A percentile compares a stretch with the other conserved stretches of the same genome.
phyloP scores from a whole-genome alignment of 2,113 vertebrate genomes.

The Narcine bancroftii region DNA sequence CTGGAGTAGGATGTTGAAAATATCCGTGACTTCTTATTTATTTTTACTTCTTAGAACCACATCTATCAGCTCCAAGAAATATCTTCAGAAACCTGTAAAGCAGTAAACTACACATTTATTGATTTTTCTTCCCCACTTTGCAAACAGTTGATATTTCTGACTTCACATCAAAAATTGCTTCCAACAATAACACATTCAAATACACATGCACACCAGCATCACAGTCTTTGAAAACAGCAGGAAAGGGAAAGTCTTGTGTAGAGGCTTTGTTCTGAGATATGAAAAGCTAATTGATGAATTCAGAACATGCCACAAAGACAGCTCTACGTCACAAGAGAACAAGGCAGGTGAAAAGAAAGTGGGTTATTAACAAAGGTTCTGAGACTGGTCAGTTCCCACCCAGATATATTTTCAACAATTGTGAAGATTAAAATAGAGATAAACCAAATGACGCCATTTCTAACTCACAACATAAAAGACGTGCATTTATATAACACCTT shows the following conservation, averaged over 20 bases:
- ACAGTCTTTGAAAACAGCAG: background rate
- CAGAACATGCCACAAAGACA: background rate
- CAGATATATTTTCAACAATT: background rate
- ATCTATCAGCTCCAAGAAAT: background rate
- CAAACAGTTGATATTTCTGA: background rate
- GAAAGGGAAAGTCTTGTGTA: background rate
- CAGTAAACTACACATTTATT: background rate
- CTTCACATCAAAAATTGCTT: background rate
- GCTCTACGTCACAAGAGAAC: background rate
- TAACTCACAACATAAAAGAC: background rate
- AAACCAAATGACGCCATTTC: background rate
- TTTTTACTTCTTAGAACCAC: background rate
- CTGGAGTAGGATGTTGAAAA: no score
- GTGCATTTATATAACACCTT: background rate
- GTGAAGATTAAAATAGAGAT: background rate
- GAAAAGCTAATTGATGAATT: background rate
- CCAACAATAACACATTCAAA: background rate
- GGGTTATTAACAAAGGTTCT: background rate
- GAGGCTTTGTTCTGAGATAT: background rate
- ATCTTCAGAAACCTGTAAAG: background rate
- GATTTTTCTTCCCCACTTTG: background rate
- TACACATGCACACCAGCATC: background rate
- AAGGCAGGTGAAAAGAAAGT: background rate
- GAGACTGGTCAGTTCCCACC: background rate
- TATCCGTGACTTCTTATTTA: no score